Conservation (phyloP, 1,140 invertebrate genomes). For the Uloborus diversus region DNA sequence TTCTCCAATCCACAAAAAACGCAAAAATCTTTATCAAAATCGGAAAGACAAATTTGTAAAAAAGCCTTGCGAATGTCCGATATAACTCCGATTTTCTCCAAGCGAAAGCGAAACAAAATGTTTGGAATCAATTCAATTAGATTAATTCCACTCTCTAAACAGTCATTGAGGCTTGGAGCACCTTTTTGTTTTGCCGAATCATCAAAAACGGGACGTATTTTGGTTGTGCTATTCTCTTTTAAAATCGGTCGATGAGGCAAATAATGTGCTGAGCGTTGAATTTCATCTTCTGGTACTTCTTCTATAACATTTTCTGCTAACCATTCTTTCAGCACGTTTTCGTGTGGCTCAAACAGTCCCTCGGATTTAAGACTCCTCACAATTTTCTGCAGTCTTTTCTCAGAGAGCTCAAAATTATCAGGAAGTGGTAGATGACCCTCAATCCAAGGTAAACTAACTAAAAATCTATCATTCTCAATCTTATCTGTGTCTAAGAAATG, state of each 20-base stretch:
- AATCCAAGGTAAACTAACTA: conserved; percentile 62
- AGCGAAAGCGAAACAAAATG: conserved; percentile 59
- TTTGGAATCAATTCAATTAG: conserved; percentile 54
- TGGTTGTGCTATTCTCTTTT: conserved; percentile 40
- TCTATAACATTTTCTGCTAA: conserved; percentile 60
- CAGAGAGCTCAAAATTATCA: conserved; percentile 58
- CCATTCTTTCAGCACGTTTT: conserved; percentile 62
- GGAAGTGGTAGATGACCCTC: conserved; percentile 59
- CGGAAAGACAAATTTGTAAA: conserved; percentile 32
- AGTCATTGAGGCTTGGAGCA: not conserved
- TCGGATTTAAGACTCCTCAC: conserved; percentile 49
- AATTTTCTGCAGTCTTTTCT: conserved; percentile 56
- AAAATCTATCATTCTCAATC: conserved; percentile 60
- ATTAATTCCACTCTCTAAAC: conserved; percentile 23
- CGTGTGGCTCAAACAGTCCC: conserved; percentile 61
- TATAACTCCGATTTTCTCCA: conserved; percentile 17
- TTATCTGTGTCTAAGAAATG: conserved; percentile 61
- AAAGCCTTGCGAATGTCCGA: conserved; percentile 58
- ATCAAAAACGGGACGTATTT: not conserved
- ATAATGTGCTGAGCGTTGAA: conserved; percentile 59
- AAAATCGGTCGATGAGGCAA: conserved; percentile 60
- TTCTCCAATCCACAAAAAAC: conserved; percentile 21
- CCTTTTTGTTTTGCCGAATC: conserved; percentile 22
- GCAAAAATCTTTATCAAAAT: conserved; percentile 14
- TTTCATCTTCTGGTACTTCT: conserved; percentile 57